These are phyloP conservation scores for Bursaphelenchus mucronatus DNA, from an alignment of 1,140 invertebrate genomes.

Conservation along the genomic window DNA sequence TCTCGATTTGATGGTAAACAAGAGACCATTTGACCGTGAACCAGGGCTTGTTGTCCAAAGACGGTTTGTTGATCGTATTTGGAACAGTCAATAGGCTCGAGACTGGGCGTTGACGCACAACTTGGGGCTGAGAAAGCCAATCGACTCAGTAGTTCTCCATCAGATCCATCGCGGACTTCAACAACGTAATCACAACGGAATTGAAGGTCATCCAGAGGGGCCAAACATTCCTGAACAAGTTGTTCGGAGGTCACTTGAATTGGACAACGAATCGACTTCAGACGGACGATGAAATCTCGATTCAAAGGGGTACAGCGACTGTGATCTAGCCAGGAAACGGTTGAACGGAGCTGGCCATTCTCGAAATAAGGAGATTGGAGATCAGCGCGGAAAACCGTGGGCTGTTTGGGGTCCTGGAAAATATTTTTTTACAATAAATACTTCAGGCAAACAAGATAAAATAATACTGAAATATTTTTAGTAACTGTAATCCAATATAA, in stretches of 20 bases:
- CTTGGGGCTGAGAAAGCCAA: conserved; percentile 29
- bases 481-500: too few species aligned
- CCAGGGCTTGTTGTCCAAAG: neutral
- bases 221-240: conserved; percentile 35
- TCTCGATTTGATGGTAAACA: too few species aligned
- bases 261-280: conserved; percentile 27
- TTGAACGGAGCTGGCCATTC: conserved; percentile 18
- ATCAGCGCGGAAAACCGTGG: conserved; percentile 25
- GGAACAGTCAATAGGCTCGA: conserved; percentile 1
- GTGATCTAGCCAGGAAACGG: conserved; percentile 41
- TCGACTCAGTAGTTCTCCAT: conserved; percentile 13
- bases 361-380: conserved; percentile 41
- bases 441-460: too few species aligned
- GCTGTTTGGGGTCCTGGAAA: conserved; percentile 5
- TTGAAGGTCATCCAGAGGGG: conserved; percentile 34
- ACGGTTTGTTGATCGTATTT: conserved; percentile 8
- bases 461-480: too few species aligned
- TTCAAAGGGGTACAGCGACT: conserved; percentile 22
- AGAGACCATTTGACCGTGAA: neutral
- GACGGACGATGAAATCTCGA: conserved; percentile 32
- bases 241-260: conserved; percentile 32
- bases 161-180: conserved; percentile 26
- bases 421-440: neutral
- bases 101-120: conserved; percentile 35
- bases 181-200: conserved; percentile 42